Percentiles rank a stretch among this genome's conserved stretches.
These are phyloP conservation scores for Leptatherina wallacei DNA, from an alignment of 2,797 vertebrate species.

Conservation along the genomic window DNA sequence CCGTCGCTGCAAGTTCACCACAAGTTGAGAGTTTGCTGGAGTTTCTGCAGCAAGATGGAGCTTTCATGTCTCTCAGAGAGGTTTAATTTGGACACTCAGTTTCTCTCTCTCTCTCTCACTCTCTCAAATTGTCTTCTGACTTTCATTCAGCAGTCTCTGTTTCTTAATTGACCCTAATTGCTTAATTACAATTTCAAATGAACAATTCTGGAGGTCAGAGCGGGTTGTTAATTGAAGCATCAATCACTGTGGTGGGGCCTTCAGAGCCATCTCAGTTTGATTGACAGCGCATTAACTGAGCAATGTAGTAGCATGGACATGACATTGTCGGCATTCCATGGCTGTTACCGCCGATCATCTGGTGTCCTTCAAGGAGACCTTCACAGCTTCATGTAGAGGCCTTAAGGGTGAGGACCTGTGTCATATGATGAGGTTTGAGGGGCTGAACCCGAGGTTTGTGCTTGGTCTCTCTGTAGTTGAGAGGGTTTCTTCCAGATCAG, in stretches of 20 bases:
- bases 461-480: not conserved
- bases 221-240: conserved; percentile 85
- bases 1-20: conserved; percentile 70
- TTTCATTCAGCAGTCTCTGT: conserved; percentile 81
- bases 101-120: conserved; percentile 66
- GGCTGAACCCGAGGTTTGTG: not conserved
- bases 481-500: not conserved
- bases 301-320: conserved; percentile 77
- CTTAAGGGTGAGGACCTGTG: conserved; percentile 14
- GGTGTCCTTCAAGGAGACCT: conserved; percentile 68
- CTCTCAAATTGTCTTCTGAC: conserved; percentile 82
- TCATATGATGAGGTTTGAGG: not conserved
- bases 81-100: conserved; percentile 67
- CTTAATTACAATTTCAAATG: conserved; percentile 88
- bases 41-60: conserved; percentile 57
- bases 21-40: conserved; percentile 71
- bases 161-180: conserved; percentile 87
- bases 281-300: conserved; percentile 82
- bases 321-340: conserved; percentile 75
- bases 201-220: conserved; percentile 86
- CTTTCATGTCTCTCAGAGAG: conserved; percentile 64
- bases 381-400: conserved; percentile 27
- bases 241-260: conserved; percentile 81
- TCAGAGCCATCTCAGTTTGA: conserved; percentile 78
- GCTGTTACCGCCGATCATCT: conserved; percentile 46